These are phyloP conservation scores for Galleria mellonella DNA, from an alignment of 1,140 invertebrate genomes.

Conservation along the genomic window DNA sequence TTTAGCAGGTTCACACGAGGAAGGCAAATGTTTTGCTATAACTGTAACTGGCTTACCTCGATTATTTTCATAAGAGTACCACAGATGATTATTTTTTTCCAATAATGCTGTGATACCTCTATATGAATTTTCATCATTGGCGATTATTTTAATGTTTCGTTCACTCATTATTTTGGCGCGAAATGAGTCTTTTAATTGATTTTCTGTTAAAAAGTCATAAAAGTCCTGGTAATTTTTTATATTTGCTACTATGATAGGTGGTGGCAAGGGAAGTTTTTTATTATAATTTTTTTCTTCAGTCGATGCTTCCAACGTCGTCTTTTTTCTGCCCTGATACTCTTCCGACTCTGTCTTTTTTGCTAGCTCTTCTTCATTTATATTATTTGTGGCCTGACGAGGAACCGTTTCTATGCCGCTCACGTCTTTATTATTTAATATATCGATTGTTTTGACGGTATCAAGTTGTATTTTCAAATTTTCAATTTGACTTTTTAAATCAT, in stretches of 20 bases:
- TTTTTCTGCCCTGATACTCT: too few relatives aligned
- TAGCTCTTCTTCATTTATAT: too few relatives aligned
- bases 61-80: background rate
- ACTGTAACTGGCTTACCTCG: background rate
- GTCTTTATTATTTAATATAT: too few relatives aligned
- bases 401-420: too few relatives aligned
- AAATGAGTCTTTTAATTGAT: background rate
- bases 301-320: too few relatives aligned
- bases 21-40: background rate
- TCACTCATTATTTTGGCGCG: background rate
- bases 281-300: too few relatives aligned
- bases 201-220: background rate
- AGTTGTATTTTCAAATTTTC: too few relatives aligned
- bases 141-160: background rate
- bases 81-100: background rate
- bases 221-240: background rate
- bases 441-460: too few relatives aligned
- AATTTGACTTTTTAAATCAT: too few relatives aligned
- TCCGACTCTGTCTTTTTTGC: too few relatives aligned
- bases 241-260: background rate
- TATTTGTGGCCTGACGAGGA: too few relatives aligned
- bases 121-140: background rate
- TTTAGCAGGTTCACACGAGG: background rate
- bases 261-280: background rate
- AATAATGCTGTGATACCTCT: too few relatives aligned